phyloP scores from a whole-genome alignment of 1,140 invertebrate species.

The Pemphigus obesinymphae region DNA sequence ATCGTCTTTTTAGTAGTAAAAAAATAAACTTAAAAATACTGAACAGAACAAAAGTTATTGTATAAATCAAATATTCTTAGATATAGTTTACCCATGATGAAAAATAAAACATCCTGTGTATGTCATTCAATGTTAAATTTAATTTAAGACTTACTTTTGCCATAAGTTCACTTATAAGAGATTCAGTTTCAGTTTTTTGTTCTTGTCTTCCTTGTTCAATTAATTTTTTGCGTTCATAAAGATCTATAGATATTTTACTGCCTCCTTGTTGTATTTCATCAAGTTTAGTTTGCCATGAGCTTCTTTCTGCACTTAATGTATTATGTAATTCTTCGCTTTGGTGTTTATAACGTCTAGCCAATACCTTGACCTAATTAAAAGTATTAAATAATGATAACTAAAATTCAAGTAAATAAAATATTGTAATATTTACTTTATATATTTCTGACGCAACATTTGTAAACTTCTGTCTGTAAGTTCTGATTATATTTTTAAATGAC shows the following conservation, averaged over 20 bases:
- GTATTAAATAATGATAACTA: not conserved
- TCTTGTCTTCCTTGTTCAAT: slow-evolving; percentile 35
- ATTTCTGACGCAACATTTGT: slow-evolving; percentile 23
- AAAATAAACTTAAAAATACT: too few relatives aligned
- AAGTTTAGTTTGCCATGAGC: slow-evolving; percentile 14
- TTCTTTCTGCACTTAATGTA: slow-evolving; percentile 16
- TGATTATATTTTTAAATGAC: slow-evolving; percentile 30
- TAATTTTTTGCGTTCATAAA: slow-evolving; percentile 22
- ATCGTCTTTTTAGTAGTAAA: too few relatives aligned
- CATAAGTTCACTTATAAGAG: slow-evolving; percentile 10
- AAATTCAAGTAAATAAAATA: not conserved
- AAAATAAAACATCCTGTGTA: too few relatives aligned
- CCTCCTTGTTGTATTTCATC: slow-evolving; percentile 19
- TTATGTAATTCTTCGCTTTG: slow-evolving; percentile 20
- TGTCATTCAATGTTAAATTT: not conserved
- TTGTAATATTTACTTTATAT: not conserved
- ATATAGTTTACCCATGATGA: too few relatives aligned
- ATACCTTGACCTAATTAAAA: not conserved
- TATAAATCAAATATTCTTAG: too few relatives aligned
- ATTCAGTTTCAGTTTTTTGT: slow-evolving; percentile 14
- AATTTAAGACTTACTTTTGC: slow-evolving; percentile 10
- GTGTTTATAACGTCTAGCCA: slow-evolving; percentile 34
- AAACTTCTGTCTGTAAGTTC: slow-evolving; percentile 4
- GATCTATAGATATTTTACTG: slow-evolving; percentile 19
- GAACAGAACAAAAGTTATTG: too few relatives aligned